Conservation (phyloP, 1,140 invertebrate genomes). For the Dinoponera quadriceps region DNA sequence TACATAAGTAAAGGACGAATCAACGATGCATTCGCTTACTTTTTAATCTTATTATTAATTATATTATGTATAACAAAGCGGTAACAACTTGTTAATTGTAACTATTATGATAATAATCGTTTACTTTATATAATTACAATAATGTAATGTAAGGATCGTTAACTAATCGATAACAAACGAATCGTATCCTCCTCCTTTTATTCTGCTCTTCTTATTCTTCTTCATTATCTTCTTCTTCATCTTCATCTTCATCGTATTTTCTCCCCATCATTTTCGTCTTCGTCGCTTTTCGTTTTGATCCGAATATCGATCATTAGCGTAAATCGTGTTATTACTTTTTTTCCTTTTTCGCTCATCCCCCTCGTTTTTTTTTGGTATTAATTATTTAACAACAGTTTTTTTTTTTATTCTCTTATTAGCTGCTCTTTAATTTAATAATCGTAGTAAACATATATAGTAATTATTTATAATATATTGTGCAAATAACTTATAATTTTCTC, state of each 20-base stretch:
- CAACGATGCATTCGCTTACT: slow-evolving; percentile 81
- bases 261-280: slow-evolving; percentile 44
- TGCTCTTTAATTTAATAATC: slow-evolving; percentile 80
- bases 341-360: slow-evolving; percentile 57
- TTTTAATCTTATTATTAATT: slow-evolving; percentile 83
- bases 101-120: slow-evolving; percentile 84
- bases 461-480: slow-evolving; percentile 84
- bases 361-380: slow-evolving; percentile 76
- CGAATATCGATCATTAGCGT: slow-evolving; percentile 62
- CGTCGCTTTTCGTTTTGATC: slow-evolving; percentile 46
- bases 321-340: slow-evolving; percentile 56
- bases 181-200: slow-evolving; percentile 67
- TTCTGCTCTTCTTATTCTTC: slow-evolving; percentile 18
- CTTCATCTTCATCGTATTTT: slow-evolving; percentile 53
- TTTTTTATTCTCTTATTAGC: slow-evolving; percentile 77
- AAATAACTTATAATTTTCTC: slow-evolving; percentile 79
- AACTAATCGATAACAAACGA: slow-evolving; percentile 80
- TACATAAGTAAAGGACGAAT: slow-evolving; percentile 82
- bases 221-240: slow-evolving; percentile 37
- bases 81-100: slow-evolving; percentile 85
- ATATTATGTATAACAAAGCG: slow-evolving; percentile 85
- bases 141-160: slow-evolving; percentile 82
- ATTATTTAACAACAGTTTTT: slow-evolving; percentile 81
- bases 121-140: slow-evolving; percentile 83
- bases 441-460: slow-evolving; percentile 78